Evolutionary conservation across 2,797 vertebrate genomes (phyloP), one percentile per base, ranked within the genome.

Genomic region (Sphenopsis melanotis): DNA sequence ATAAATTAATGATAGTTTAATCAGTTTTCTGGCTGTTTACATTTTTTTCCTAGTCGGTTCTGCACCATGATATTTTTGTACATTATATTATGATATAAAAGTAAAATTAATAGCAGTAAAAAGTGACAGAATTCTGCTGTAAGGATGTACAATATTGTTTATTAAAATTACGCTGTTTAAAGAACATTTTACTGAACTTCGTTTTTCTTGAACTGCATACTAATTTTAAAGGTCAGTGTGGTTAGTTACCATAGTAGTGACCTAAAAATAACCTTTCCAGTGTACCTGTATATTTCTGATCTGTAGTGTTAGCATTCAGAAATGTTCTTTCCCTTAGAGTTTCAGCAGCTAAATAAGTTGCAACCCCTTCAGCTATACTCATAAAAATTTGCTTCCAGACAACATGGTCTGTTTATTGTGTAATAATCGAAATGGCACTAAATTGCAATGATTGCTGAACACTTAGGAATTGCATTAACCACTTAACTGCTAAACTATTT

Each of bases 371-470:
- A 98, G 98, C 98, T 97, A 98, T 98, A 98, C 98, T 98, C 98
- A 98, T 98, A 98, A 98, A 98, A 98, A 97, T 98, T 98, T 97
- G 97, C 98, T 98, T 98, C 97, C 97, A 98, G 98, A 98, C 98
- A 98, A 98, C 97, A 98, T 97, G 98, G 98, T 98, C 98, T 98
- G 98, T 98, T 98, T 98, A 98, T 98, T 98, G 97, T 98, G 98
- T 98, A 98, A 98, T 98, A 98, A 98, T 98, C 97, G 98, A 98
- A 98, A 98, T 98, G 98, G 98, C 98, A 98, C 98, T 98, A 98
- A 98, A 98, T 98, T 98, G 98, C 97, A 94, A 94, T 97, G 98
- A 98, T 98, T 98, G 97, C 98, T 89, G 97, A 98, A 97, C 98
- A 97, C 97, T 98, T 98, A 98, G 98, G 98, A 98, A 98, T 98